Conservation (phyloP, 1,140 invertebrate species). For the Lordiphosa clarofinis region DNA sequence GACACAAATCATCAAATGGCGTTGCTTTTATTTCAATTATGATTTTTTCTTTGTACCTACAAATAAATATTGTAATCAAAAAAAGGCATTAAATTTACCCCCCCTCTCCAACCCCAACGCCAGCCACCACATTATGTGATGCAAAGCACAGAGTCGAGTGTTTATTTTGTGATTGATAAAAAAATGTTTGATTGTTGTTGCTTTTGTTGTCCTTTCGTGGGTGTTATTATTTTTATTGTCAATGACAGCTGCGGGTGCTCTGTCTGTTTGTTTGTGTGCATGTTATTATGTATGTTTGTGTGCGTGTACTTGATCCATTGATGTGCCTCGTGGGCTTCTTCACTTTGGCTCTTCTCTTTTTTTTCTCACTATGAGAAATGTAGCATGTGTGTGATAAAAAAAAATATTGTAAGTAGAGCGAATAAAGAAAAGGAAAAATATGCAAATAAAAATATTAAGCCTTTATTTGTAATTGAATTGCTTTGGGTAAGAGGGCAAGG, state of each 20-base stretch:
- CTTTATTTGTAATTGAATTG: slow-evolving; percentile 43
- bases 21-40: slow-evolving; percentile 70
- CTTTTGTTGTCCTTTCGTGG: slow-evolving; percentile 36
- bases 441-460: slow-evolving; percentile 46
- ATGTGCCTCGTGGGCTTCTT: slow-evolving; percentile 46
- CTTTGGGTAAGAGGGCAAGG: background rate
- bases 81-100: slow-evolving; percentile 56
- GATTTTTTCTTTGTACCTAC: slow-evolving; percentile 39
- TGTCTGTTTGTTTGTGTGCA: slow-evolving; percentile 8
- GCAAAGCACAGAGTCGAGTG: slow-evolving; percentile 46
- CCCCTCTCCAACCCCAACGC: background rate
- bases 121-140: background rate
- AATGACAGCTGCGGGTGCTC: slow-evolving; percentile 49
- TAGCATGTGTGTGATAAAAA: slow-evolving; percentile 43
- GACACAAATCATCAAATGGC: slow-evolving; percentile 50
- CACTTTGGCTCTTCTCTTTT: slow-evolving; percentile 1
- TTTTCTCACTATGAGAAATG: slow-evolving; percentile 48
- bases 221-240: slow-evolving; percentile 60
- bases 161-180: slow-evolving; percentile 76
- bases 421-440: slow-evolving; percentile 19
- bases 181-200: slow-evolving; percentile 53
- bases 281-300: background rate
- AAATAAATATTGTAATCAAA: slow-evolving; percentile 70
- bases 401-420: slow-evolving; percentile 11
- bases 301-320: slow-evolving; percentile 25